A percentile compares a stretch with the other conserved stretches of the same genome.
Conservation (phyloP, 64 coral and sea anemone genomes). For the Acropora tenuis region DNA sequence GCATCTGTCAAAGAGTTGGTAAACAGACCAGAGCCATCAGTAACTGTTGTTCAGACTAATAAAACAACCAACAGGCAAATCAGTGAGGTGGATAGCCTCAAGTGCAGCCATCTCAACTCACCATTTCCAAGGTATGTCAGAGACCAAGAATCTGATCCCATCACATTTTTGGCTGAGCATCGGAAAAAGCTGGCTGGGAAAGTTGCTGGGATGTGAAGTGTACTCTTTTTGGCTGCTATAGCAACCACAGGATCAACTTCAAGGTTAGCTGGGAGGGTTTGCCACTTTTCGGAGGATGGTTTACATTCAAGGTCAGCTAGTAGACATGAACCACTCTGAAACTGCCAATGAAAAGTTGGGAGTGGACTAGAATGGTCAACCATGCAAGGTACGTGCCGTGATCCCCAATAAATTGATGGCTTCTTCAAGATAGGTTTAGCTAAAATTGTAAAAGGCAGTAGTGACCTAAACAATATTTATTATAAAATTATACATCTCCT, state of each 20-base stretch:
- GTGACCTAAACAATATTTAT: neutral
- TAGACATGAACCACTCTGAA: constrained; percentile 37
- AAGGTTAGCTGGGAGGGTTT: constrained; percentile 10
- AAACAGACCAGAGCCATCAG: no score
- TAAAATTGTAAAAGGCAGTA: neutral
- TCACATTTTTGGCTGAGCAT: constrained; percentile 49
- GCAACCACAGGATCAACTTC: neutral
- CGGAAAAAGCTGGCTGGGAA: constrained; percentile 30
- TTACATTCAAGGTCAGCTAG: constrained; percentile 27
- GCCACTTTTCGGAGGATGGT: constrained; percentile 20
- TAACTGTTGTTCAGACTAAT: no score
- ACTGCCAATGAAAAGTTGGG: constrained; percentile 57
- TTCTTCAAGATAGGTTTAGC: constrained; percentile 34
- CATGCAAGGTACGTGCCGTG: neutral
- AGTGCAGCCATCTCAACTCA: no score
- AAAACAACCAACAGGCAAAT: no score
- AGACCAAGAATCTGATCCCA: constrained; percentile 29
- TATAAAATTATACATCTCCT: neutral
- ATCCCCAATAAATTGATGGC: neutral
- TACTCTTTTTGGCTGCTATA: constrained; percentile 10
- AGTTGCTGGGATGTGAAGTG: neutral
- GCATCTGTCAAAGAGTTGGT: no score
- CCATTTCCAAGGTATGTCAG: neutral
- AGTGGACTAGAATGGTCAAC: neutral
- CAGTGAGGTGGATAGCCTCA: no score